Base-by-base conservation (phyloP, 2,888 invertebrate species). In the Mesoligia furuncula region DNA sequence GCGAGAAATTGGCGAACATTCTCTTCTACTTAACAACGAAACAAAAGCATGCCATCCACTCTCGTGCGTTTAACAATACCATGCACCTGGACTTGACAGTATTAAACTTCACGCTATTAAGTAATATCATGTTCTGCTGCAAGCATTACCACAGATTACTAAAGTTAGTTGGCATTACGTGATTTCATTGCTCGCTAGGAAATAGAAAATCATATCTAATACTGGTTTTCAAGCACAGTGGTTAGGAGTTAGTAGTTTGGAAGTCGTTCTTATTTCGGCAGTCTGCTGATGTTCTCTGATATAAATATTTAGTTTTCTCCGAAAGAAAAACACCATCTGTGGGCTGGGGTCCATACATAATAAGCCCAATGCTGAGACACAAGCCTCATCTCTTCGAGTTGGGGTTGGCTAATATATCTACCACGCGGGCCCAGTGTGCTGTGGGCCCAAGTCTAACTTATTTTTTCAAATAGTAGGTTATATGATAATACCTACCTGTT, bases 91-190 rank as follows among this genome's bases (percentile, higher is more conserved):
- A 79, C 80, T 81, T 73, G 80, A 73, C 69, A 69, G 65, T 66
- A 17, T 31, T 66, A 15, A 13, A 57, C 42, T 57, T 71, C 31
- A 71, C 31, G 54, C 11, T 57, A 15, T 62, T 45, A 61, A 65
- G 69, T 70, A 70, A 79, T 57, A 69, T 39, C 61, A 15, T 39
- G 65, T 54, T 76, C 64, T 62, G 66, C 24, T 11, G 48, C 31
- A 64, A 83, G 77, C 48, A 48, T 68, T 64, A 64, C 83, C 79
- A 68, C 62, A 77, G 57, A 76, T 82, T 64, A 83, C 24, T 48
- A 20, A 62, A 77, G 73, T 45, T 68, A 76, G 57, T 59, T 45
- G 27, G 62, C 4, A n/a, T 82, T 82, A 76, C 67, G 24, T 68
- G 67, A 61, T 59, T 59, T 36, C 13, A 68, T 42, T 39, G n/a